Evolutionary conservation across 1,140 invertebrate species (phyloP), one percentile per base, ranked within the genome.

Genomic region (Pseudomyrmex flavicornis): DNA sequence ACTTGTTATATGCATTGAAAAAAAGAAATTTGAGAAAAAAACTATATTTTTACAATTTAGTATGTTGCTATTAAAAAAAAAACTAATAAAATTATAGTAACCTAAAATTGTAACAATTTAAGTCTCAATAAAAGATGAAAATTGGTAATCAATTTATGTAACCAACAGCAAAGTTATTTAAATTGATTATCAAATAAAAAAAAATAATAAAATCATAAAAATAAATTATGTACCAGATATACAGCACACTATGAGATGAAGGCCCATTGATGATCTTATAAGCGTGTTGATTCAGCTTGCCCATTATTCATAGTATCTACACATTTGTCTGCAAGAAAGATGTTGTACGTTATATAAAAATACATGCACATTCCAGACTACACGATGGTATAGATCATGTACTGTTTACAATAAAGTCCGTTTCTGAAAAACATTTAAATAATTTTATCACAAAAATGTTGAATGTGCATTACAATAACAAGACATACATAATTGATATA

Each of bases 261-360:
- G 88, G 90, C 91, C 92, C 91, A 91, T 82, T 91, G 93, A 90
- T 93, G 91, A 90, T 93, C 91, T 35, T 94, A 94, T 91, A 94
- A 94, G 94, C 88, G 91, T 91, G 93, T 94, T 90, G 94, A 94
- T 94, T 94, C 94, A 86, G 93, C 93, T 92, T 93, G 92, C 84
- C 93, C 93, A 89, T 93, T 94, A 93, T 94, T 92, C 91, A 94
- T 94, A 94, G 93, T 93, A 90, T 94, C 93, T 93, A 94, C 91
- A 94, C 87, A 93, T 87, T 93, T 92, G 83, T 93, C 94, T 94
- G 94, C 54, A 94, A 94, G 92, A 94, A 94, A 94, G 88, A 94
- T 91, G 88, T 92, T 90, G 84, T 88, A 90, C 86, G 84, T 91
- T 91, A 88, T 50, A 91, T 69, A 89, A 85, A 85, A 88, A 90